These are phyloP conservation scores for Tenrec ecaudatus DNA, from an alignment of 2,113 vertebrate genomes.

Conservation along the genomic window DNA sequence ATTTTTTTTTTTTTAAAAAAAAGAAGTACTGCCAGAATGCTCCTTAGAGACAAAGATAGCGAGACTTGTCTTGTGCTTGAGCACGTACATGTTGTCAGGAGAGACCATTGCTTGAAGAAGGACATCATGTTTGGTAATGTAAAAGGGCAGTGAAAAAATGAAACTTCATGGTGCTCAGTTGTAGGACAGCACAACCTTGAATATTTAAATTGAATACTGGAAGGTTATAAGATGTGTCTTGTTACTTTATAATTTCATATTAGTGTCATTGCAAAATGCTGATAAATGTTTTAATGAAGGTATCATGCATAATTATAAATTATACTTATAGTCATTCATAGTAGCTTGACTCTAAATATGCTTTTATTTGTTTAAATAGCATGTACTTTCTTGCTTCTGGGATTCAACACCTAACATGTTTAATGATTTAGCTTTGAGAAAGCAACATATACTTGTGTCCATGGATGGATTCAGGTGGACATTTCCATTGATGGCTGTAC, in stretches of 20 bases:
- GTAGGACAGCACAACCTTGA: background rate
- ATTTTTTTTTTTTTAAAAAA: too few relatives aligned
- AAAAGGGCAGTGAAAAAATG: too few relatives aligned
- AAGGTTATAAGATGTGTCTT: slow-evolving; percentile 10
- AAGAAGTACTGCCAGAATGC: too few relatives aligned
- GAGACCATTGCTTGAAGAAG: too few relatives aligned
- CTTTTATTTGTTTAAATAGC: slow-evolving; percentile 1
- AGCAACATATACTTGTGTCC: background rate
- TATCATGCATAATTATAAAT: slow-evolving; percentile 35
- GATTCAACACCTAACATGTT: background rate
- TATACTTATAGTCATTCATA: background rate
- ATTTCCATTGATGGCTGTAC: background rate
- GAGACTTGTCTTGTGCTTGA: too few relatives aligned
- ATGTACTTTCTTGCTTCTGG: background rate
- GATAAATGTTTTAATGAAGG: background rate
- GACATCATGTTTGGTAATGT: too few relatives aligned
- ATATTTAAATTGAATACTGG: slow-evolving; percentile 58
- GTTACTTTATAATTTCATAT: background rate
- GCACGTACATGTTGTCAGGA: too few relatives aligned
- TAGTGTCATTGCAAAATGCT: slow-evolving; percentile 11
- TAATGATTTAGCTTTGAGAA: background rate
- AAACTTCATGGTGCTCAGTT: too few relatives aligned
- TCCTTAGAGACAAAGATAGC: too few relatives aligned
- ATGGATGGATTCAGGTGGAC: background rate
- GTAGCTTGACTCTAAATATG: background rate